These are phyloP conservation scores for Oncorhynchus keta DNA, from an alignment of 2,113 vertebrate genomes.

Conservation along the genomic window DNA sequence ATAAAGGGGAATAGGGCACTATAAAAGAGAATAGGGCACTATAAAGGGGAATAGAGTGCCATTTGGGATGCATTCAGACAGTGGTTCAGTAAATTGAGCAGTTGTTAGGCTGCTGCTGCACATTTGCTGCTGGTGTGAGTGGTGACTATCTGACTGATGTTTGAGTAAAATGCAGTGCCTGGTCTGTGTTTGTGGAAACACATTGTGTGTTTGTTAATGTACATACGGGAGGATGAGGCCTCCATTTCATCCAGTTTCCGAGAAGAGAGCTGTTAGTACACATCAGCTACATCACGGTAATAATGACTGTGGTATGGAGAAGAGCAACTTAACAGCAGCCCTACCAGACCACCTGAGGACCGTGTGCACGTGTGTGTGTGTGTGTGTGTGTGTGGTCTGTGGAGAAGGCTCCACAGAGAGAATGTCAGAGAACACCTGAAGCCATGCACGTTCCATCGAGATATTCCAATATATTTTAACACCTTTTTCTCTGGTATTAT, in stretches of 20 bases:
- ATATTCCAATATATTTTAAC: slow-evolving; percentile 60
- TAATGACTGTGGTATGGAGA: slow-evolving; percentile 36
- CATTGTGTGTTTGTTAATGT: background rate
- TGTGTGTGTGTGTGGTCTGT: slow-evolving; percentile 29
- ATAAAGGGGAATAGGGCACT: no score
- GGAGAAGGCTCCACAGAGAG: slow-evolving; percentile 63
- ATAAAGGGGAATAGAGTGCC: no score
- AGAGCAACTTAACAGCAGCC: background rate
- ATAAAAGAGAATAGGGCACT: no score
- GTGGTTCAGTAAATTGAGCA: no score
- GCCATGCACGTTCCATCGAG: slow-evolving; percentile 58
- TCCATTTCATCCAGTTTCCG: background rate
- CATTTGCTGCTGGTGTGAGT: no score
- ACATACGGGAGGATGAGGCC: background rate
- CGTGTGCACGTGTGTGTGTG: background rate
- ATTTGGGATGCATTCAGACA: no score
- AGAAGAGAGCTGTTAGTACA: background rate
- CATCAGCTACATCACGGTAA: background rate
- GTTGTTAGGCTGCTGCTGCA: no score
- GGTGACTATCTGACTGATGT: no score
- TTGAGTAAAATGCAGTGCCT: slow-evolving; percentile 18
- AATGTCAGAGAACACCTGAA: slow-evolving; percentile 71
- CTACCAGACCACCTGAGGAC: background rate
- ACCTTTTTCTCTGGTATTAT: slow-evolving; percentile 47
- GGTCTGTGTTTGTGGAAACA: slow-evolving; percentile 55